Base-by-base conservation (phyloP, 2,888 invertebrate genomes). In the Vesta saturnalis region DNA sequence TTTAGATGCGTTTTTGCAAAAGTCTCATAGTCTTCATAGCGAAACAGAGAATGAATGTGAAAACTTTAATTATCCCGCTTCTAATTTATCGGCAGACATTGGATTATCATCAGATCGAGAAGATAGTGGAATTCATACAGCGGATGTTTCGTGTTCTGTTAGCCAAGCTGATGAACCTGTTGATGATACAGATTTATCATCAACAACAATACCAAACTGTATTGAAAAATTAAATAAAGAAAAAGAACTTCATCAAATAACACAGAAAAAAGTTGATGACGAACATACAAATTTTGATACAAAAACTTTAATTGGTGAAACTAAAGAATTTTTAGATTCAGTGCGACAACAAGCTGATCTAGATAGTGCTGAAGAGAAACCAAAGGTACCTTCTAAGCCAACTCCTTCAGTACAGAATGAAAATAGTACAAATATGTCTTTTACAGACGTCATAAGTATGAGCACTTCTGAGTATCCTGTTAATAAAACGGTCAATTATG, bases 91-190 rank as follows among this genome's bases (percentile, higher is more conserved):
- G 2, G 84, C 86, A n/a, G 90, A 91, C 76, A 85, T 90, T 73
- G 88, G 88, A 55, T 86, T 81, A 62, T 82, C 83, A 52, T 85
- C 85, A 8, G 92, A 91, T 81, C 88, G 90, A 46, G 94, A 94
- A 83, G 94, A 94, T 79, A 92, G 91, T 71, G 92, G 92, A 1
- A 91, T 92, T 71, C 93, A 94, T 75, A 91, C 92, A 3, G 92
- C 93, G 1, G 90, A 92, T 79, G 93, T 92, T 63, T 92, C 92
- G 16, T 92, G 91, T 76, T 91, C 89, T 23, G 89, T 89, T 18
- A 89, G 89, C 77, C 92, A 92, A 77, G 90, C 91, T 56, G 92
- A 92, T 80, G 92, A 92, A 76, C 89, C 90, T 16, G 89, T 89
- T 60, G 91, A 91, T 78, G 82, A 82, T 65, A 71, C 74, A 19